Percentiles rank a stretch among this genome's conserved stretches.
These are phyloP conservation scores for Taxidea taxus DNA, from an alignment of 2,113 vertebrate genomes.

Conservation along the genomic window DNA sequence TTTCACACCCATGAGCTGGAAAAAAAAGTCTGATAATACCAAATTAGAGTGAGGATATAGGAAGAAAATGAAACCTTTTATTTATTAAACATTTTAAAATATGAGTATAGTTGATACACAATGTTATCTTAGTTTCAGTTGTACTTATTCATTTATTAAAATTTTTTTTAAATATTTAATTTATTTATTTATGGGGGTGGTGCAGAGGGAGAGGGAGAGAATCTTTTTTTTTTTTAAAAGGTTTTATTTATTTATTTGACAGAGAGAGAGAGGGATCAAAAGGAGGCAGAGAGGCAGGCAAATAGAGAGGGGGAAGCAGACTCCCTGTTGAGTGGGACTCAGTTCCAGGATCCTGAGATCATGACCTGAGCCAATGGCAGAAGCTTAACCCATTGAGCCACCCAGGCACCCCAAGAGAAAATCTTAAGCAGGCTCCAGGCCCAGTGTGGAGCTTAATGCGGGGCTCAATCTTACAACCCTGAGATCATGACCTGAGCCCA, in stretches of 20 bases:
- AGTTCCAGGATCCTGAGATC: too few species aligned
- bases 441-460: neutral
- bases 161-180: neutral
- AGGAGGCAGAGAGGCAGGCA: too few species aligned
- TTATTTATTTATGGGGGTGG: neutral
- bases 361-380: too few species aligned
- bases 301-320: too few species aligned
- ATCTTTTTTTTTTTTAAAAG: too few species aligned
- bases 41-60: neutral
- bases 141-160: neutral
- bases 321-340: too few species aligned
- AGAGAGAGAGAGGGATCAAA: too few species aligned
- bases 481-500: neutral
- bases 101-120: neutral
- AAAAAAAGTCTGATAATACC: neutral
- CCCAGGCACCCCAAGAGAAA: too few species aligned
- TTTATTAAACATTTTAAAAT: neutral
- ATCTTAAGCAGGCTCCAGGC: neutral
- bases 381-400: too few species aligned
- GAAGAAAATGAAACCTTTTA: neutral
- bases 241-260: too few species aligned
- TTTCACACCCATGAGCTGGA: neutral
- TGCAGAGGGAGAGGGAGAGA: neutral
- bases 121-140: neutral
- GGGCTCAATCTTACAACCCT: neutral